Conservation (phyloP, 2,888 invertebrate species). For the Agrochola litura region DNA sequence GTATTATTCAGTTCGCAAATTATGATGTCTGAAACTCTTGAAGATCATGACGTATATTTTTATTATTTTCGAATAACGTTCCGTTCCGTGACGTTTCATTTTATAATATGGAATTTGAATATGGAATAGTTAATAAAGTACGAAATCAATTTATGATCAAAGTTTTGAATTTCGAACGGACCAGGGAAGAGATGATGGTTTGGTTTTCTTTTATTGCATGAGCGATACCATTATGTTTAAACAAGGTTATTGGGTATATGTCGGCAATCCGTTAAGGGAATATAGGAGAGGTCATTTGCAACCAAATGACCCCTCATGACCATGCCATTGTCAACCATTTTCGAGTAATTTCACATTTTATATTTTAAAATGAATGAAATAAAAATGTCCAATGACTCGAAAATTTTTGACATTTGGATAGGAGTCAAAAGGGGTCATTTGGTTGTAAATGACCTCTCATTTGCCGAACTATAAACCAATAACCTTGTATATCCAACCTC, state of each 20-base stretch:
- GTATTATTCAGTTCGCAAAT: constrained; percentile 61
- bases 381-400: too few relatives aligned
- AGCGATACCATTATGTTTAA: not conserved
- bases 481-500: not conserved
- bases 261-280: too few relatives aligned
- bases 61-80: constrained; percentile 2
- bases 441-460: too few relatives aligned
- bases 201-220: not conserved
- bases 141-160: not conserved
- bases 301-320: too few relatives aligned
- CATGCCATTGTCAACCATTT: too few relatives aligned
- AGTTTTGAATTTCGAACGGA: constrained; percentile 25
- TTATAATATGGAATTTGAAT: constrained; percentile 9
- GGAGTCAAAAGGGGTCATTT: too few relatives aligned
- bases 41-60: constrained; percentile 25
- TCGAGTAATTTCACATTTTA: too few relatives aligned
- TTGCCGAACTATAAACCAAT: too few relatives aligned
- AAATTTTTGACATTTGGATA: too few relatives aligned
- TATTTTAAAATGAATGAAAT: too few relatives aligned
- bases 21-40: constrained; percentile 27
- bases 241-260: too few relatives aligned
- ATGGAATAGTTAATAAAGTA: constrained; percentile 14
- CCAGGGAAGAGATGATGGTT: not conserved
- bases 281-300: too few relatives aligned
- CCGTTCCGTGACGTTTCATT: constrained; percentile 7